Base-by-base conservation (phyloP, 2,113 vertebrate species). In the Struthidea cinerea region DNA sequence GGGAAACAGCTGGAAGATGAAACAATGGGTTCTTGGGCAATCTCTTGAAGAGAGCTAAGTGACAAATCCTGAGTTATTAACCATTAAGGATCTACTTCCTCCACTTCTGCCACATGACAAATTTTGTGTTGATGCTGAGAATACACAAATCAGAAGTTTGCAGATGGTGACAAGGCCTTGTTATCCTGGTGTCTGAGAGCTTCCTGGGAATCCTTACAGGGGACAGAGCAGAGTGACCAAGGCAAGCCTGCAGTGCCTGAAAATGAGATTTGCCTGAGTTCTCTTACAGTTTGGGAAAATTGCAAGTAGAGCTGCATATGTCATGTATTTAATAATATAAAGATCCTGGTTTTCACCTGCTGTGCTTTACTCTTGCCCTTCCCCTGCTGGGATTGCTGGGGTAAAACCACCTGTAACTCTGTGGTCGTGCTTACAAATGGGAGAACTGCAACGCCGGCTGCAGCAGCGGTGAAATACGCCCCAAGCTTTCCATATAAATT, bases 1-100 rank as follows among this genome's bases (percentile, higher is more conserved):
- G 90, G 86, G 90, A 93, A 96, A 87, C 96, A 96, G 79, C 92
- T 94, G 92, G 90, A 95, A 95, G 88, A 93, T 90, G 90, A 96
- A 97, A 96, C 90, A 94, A 70, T 75, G 71, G 73, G 69, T 92
- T 97, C 84, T 90, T 86, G 93, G 93, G 92, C 92, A 95, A 93
- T 86, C 73, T 90, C 52, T 93, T 81, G 61, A 84, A 80, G 82
- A 74, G 90, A 91, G 71, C 68, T 70, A 86, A 90, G 83, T 88
- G 82, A 90, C 85, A 93, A 96, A 95, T 90, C 47, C 71, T 81
- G 68, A 96, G 76, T 96, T 96, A 92, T 89, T 96, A 94, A 79
- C 91, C 86, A 84, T 84, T 86, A 92, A 88, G 83, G 50, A 89
- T 81, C 64, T 78, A 42, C 76, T 86, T 89, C 28, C 20, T 86